These are phyloP conservation scores for Pterocles gutturalis DNA, from an alignment of 2,113 vertebrate species.

Conservation along the genomic window DNA sequence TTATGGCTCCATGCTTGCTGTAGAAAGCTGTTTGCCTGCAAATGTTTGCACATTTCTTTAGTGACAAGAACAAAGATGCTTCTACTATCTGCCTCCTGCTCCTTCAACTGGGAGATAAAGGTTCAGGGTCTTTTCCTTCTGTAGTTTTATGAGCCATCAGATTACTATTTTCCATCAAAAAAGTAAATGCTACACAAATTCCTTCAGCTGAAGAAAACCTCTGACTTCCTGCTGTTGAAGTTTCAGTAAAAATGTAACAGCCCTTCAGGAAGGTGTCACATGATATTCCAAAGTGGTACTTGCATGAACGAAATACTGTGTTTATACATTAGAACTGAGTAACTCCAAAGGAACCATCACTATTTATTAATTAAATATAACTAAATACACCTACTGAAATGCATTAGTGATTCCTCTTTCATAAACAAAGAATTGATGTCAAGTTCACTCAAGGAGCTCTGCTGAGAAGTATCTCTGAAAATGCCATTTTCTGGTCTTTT, in stretches of 20 bases:
- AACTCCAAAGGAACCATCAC: neutral
- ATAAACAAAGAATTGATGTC: neutral
- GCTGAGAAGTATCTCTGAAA: neutral
- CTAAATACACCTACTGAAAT: neutral
- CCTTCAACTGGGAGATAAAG: neutral
- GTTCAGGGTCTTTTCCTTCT: neutral
- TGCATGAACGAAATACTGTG: neutral
- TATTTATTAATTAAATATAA: neutral
- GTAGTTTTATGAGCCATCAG: neutral
- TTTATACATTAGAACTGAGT: neutral
- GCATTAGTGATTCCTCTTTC: neutral
- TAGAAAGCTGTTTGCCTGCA: neutral
- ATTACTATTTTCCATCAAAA: neutral
- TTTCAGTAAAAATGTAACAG: neutral
- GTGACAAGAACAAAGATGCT: neutral
- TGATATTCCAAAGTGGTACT: neutral
- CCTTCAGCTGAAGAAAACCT: neutral
- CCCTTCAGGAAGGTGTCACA: rapidly evolving
- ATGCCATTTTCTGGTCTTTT: neutral
- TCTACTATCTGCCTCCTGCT: neutral
- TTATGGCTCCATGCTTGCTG: neutral
- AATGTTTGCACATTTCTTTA: neutral
- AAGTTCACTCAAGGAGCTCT: neutral
- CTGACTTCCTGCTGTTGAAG: neutral
- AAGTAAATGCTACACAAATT: neutral